Evolutionary conservation across 2,113 vertebrate genomes (phyloP).

Genomic region (Deroptyus accipitrinus): DNA sequence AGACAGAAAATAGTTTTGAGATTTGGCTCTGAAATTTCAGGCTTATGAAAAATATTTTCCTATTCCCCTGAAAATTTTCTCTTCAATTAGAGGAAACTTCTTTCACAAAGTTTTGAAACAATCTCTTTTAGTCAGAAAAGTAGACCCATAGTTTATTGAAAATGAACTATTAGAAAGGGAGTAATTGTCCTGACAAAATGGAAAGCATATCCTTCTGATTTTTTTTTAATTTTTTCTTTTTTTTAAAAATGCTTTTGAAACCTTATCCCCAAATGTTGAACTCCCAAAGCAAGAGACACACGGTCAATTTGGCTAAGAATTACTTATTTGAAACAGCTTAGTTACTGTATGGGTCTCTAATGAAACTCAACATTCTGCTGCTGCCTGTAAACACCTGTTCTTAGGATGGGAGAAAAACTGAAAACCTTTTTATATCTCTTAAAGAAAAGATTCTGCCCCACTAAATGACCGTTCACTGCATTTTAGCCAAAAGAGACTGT

Average conservation of each 20-base stretch:
- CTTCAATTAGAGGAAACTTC: background rate
- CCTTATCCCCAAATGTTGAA: background rate
- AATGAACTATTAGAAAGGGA: background rate
- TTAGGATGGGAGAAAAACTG: background rate
- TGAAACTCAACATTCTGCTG: constrained; percentile 29
- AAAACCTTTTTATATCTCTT: background rate
- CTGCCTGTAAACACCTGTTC: constrained; percentile 34
- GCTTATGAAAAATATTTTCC: background rate
- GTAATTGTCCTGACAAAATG: background rate
- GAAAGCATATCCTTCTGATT: background rate
- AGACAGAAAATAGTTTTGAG: background rate
- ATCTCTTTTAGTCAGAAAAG: background rate
- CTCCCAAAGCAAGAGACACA: constrained; percentile 1
- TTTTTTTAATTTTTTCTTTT: background rate
- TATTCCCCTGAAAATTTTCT: background rate
- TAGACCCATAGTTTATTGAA: background rate
- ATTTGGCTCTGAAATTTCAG: background rate
- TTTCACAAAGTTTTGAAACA: background rate
- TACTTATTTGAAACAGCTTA: constrained; percentile 5
- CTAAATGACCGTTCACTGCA: background rate
- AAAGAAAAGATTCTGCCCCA: background rate
- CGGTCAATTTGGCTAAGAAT: background rate
- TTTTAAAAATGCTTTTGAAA: background rate
- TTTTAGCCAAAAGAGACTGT: background rate
- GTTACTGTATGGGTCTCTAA: constrained; percentile 15